Conservation (phyloP, 2,113 vertebrate species). For the Muscicapa adusta region DNA sequence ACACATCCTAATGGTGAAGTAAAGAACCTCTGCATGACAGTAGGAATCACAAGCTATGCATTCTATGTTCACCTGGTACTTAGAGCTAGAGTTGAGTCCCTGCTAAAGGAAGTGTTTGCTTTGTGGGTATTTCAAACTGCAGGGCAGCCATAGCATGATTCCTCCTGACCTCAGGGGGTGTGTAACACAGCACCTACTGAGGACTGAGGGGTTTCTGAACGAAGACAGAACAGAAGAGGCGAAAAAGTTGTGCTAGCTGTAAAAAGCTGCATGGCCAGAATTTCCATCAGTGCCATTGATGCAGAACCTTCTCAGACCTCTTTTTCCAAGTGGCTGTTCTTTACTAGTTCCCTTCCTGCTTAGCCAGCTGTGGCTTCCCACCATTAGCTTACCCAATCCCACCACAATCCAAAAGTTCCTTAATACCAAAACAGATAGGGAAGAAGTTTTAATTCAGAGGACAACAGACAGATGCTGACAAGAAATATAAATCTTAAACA, state of each 20-base stretch:
- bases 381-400: background rate
- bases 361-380: background rate
- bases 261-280: background rate
- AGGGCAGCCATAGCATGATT: background rate
- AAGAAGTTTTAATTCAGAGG: background rate
- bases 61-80: background rate
- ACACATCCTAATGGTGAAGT: background rate
- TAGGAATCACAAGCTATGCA: background rate
- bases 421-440: background rate
- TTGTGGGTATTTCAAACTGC: background rate
- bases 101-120: background rate
- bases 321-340: background rate
- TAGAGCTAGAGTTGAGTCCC: background rate
- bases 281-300: background rate
- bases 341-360: background rate
- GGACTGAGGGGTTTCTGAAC: background rate
- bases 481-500: background rate
- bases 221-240: background rate
- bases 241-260: background rate
- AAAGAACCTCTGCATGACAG: background rate
- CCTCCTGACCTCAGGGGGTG: background rate
- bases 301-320: background rate
- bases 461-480: background rate
- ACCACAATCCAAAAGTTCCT: background rate
- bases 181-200: background rate